Evolutionary conservation across 2,888 invertebrate genomes (phyloP).

Genomic region (Euproctis similis): DNA sequence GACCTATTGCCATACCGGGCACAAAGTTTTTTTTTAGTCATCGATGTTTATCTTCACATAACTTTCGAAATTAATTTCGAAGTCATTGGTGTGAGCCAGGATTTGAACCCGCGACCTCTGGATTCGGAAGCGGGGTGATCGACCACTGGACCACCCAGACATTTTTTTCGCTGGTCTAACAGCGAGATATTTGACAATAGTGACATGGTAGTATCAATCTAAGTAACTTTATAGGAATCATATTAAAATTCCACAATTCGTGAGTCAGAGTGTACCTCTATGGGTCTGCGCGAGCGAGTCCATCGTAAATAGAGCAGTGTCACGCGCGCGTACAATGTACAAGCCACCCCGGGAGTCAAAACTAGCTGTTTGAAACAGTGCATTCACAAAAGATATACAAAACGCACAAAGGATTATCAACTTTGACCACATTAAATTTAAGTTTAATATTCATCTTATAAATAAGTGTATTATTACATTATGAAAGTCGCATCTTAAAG

Average conservation of each 20-base stretch:
- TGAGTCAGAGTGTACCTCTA: slow-evolving; percentile 42
- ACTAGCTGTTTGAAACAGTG: slow-evolving; percentile 57
- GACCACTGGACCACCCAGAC: too few relatives aligned
- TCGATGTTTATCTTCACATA: too few relatives aligned
- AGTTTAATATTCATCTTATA: slow-evolving; percentile 8
- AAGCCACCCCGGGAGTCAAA: slow-evolving; percentile 71
- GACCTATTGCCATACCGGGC: too few relatives aligned
- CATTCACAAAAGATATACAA: slow-evolving; percentile 20
- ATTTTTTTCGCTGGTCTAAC: too few relatives aligned
- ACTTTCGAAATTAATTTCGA: too few relatives aligned
- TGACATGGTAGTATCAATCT: too few relatives aligned
- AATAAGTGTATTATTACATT: slow-evolving; percentile 14
- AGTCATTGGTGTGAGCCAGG: too few relatives aligned
- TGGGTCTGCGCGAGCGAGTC: slow-evolving; percentile 42
- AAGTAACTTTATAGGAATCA: too few relatives aligned
- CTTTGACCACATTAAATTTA: slow-evolving; percentile 6
- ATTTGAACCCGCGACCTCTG: too few relatives aligned
- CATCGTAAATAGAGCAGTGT: slow-evolving; percentile 71
- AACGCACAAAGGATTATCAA: slow-evolving; percentile 11
- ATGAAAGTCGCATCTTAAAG: slow-evolving; percentile 5
- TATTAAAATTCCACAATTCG: slow-evolving; percentile 16
- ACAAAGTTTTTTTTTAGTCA: too few relatives aligned
- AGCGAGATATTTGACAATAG: too few relatives aligned
- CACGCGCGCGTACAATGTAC: slow-evolving; percentile 69
- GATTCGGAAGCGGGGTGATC: too few relatives aligned